Conservation (phyloP, 2,113 vertebrate genomes). For the Spilogale gracilis region DNA sequence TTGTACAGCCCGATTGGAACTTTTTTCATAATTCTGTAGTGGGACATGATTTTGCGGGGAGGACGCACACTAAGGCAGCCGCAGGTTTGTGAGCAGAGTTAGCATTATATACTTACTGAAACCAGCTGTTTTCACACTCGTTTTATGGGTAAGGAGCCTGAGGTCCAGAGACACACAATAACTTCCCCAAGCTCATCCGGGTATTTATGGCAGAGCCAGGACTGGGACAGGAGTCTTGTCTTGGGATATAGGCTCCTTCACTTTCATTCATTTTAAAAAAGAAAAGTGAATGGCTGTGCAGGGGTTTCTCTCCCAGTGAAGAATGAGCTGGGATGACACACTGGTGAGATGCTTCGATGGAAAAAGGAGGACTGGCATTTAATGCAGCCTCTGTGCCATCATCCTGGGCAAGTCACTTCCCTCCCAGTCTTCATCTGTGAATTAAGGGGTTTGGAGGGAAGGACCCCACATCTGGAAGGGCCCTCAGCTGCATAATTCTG, state of each 20-base stretch:
- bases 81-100: neutral
- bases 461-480: neutral
- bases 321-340: neutral
- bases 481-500: neutral
- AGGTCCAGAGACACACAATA: neutral
- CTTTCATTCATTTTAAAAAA: neutral
- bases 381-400: neutral
- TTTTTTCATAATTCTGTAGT: neutral
- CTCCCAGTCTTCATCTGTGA: neutral
- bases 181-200: neutral
- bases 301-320: neutral
- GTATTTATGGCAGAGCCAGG: neutral
- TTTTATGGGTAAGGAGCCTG: neutral
- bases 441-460: neutral
- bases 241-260: neutral
- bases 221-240: neutral
- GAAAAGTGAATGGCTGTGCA: neutral
- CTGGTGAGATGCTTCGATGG: neutral
- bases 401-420: neutral
- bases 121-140: neutral
- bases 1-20: neutral
- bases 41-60: neutral
- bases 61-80: neutral
- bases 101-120: neutral
- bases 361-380: neutral